Conservation (phyloP, 2,888 invertebrate species). For the Geophilus truncorum region DNA sequence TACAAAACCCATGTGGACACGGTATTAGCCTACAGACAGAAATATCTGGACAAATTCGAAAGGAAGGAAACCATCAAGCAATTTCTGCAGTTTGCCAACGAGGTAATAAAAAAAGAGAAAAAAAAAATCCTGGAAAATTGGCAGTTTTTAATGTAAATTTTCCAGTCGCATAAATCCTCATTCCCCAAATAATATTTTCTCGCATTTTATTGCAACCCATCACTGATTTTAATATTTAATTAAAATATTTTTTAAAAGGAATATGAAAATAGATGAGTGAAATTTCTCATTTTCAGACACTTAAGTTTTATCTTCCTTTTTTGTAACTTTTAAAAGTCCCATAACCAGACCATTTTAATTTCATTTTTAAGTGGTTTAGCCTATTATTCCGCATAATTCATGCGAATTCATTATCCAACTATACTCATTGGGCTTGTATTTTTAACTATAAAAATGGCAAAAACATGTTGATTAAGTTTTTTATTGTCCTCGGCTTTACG, state of each 20-base stretch:
- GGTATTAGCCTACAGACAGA: slow-evolving; percentile 62
- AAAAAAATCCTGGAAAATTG: background rate
- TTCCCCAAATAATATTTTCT: background rate
- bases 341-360: background rate
- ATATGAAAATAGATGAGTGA: background rate
- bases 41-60: slow-evolving; percentile 58
- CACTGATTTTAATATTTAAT: background rate
- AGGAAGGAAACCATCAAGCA: slow-evolving; percentile 57
- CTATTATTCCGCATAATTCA: background rate
- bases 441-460: background rate
- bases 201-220: background rate
- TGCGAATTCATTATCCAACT: background rate
- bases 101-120: slow-evolving; percentile 44
- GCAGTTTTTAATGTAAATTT: background rate
- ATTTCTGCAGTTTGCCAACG: slow-evolving; percentile 52
- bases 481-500: background rate
- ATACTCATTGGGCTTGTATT: background rate
- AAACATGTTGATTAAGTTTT: background rate
- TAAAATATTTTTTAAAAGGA: background rate
- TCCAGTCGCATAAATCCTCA: background rate
- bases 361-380: background rate
- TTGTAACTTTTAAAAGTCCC: background rate
- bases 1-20: slow-evolving; percentile 67
- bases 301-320: no score
- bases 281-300: background rate